These are phyloP conservation scores for Chrosomus eos DNA, from an alignment of 2,797 vertebrate genomes.

Conservation along the genomic window DNA sequence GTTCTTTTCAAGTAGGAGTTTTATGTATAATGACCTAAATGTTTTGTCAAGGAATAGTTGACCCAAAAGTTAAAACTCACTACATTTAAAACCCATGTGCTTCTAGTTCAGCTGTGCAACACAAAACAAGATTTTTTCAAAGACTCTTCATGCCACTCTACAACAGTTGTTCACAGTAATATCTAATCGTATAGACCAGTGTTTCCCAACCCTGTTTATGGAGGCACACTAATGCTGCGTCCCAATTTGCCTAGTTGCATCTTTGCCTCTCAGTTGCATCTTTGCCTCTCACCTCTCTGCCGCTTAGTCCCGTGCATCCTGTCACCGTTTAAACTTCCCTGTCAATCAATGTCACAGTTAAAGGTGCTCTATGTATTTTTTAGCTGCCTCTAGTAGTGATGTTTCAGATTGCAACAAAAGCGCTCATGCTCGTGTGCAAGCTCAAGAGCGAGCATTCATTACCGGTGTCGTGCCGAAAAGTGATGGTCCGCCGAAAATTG, in stretches of 20 bases:
- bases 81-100: not conserved
- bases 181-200: not conserved
- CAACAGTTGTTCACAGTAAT: not conserved
- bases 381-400: too few species aligned
- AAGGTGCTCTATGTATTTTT: too few species aligned
- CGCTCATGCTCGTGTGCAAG: too few species aligned
- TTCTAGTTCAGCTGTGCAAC: not conserved
- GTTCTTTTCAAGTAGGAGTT: not conserved
- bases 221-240: not conserved
- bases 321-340: not conserved
- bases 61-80: not conserved
- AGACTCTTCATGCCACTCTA: not conserved
- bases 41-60: not conserved
- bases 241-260: too few species aligned
- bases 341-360: too few species aligned
- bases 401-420: too few species aligned
- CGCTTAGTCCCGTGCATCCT: not conserved
- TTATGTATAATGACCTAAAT: not conserved
- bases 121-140: not conserved
- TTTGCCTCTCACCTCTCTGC: too few species aligned
- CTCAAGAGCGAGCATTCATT: too few species aligned
- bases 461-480: too few species aligned
- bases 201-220: not conserved
- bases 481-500: too few species aligned
- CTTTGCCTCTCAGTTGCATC: too few species aligned